Evolutionary conservation across 2,797 vertebrate species (phyloP).

Genomic region (Eulemur rubriventer): DNA sequence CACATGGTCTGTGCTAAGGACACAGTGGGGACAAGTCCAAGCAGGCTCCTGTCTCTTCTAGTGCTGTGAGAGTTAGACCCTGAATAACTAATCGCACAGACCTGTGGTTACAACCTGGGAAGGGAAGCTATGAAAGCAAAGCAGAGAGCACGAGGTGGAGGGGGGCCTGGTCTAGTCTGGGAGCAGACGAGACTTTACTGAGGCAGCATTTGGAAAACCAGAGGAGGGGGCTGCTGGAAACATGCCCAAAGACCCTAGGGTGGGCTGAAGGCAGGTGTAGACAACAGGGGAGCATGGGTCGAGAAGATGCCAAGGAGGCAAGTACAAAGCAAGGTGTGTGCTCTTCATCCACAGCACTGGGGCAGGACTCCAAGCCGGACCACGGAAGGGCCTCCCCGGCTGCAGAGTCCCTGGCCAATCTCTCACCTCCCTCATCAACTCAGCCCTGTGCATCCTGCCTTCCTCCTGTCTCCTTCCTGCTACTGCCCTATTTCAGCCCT

Average conservation of each 20-base stretch:
- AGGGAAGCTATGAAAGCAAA: not conserved
- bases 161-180: not conserved
- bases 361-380: not conserved
- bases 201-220: not conserved
- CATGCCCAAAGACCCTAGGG: rapidly evolving
- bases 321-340: not conserved
- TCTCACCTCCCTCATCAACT: not conserved
- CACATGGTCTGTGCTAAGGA: not conserved
- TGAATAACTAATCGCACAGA: not conserved
- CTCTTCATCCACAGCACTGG: too few relatives aligned
- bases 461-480: not conserved
- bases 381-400: rapidly evolving
- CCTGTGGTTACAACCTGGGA: rapidly evolving
- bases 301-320: not conserved
- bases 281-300: rapidly evolving
- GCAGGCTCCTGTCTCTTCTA: not conserved
- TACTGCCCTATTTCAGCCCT: not conserved
- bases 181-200: not conserved
- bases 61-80: not conserved
- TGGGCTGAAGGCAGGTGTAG: rapidly evolving
- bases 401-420: not conserved
- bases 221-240: not conserved
- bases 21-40: not conserved
- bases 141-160: not conserved
- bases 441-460: not conserved